These are phyloP conservation scores for Meloe dianella DNA, from an alignment of 2,888 invertebrate species.

Conservation along the genomic window DNA sequence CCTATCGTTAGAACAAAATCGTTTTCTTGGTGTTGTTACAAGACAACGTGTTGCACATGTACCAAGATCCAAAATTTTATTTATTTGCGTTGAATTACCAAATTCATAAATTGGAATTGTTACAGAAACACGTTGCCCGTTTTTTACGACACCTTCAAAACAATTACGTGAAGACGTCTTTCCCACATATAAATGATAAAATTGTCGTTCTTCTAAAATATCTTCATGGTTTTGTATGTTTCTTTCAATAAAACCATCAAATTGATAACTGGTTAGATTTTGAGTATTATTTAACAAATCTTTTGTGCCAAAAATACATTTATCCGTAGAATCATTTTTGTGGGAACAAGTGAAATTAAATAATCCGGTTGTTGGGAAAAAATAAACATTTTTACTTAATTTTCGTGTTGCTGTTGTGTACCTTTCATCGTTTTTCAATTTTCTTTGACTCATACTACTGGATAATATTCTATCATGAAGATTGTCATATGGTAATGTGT, in stretches of 20 bases:
- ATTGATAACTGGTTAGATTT: constrained; percentile 21
- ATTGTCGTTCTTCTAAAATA: constrained; percentile 43
- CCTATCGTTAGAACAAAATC: constrained; percentile 67
- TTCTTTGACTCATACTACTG: constrained; percentile 62
- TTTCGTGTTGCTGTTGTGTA: constrained; percentile 66
- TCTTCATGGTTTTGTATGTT: constrained; percentile 36
- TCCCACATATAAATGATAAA: constrained; percentile 38
- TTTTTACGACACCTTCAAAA: constrained; percentile 52
- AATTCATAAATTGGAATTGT: constrained; percentile 58
- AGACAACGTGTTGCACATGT: constrained; percentile 68
- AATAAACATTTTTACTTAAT: constrained; percentile 63
- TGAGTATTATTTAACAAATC: constrained; percentile 35
- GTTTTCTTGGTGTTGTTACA: constrained; percentile 63
- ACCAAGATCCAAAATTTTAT: constrained; percentile 57
- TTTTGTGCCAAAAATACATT: constrained; percentile 40
- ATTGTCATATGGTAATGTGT: constrained; percentile 46
- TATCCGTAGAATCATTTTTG: constrained; percentile 18
- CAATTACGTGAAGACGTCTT: constrained; percentile 39
- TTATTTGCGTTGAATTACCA: constrained; percentile 49
- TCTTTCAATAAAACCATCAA: constrained; percentile 18
- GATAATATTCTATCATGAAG: constrained; percentile 38
- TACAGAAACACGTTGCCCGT: constrained; percentile 56
- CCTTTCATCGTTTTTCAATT: constrained; percentile 64
- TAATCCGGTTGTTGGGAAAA: constrained; percentile 68
- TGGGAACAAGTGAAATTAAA: constrained; percentile 54